A percentile compares a stretch with the other conserved stretches of the same genome.
phyloP scores from a whole-genome alignment of 2,113 vertebrate genomes.

The Calyptomena viridis region DNA sequence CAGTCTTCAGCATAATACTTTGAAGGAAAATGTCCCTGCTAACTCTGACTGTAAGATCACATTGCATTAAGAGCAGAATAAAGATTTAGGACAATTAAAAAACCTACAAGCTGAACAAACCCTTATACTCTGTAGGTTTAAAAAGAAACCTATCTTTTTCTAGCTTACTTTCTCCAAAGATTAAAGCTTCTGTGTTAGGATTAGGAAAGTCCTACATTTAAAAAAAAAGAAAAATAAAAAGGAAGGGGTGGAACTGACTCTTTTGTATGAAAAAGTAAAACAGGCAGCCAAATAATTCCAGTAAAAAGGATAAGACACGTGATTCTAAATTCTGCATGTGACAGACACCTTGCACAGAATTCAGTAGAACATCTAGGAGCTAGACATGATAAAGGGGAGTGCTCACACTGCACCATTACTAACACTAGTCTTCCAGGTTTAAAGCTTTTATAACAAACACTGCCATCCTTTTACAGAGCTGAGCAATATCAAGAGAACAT shows the following conservation, averaged over 20 bases:
- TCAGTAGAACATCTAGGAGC: neutral
- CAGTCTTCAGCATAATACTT: neutral
- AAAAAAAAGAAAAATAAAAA: neutral
- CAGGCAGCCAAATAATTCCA: neutral
- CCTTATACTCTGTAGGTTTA: neutral
- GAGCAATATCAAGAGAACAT: neutral
- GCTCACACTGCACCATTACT: neutral
- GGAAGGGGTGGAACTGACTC: neutral
- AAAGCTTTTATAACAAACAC: neutral
- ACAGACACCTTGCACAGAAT: neutral
- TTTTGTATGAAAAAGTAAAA: neutral
- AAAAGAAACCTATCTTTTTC: neutral
- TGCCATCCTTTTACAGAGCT: neutral
- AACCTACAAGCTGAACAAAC: neutral
- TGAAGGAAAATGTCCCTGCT: neutral
- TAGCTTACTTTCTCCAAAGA: slow-evolving; percentile 6
- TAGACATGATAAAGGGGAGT: neutral
- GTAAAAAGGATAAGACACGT: neutral
- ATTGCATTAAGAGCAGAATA: neutral
- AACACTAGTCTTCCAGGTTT: neutral
- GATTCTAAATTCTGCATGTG: neutral
- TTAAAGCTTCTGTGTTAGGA: neutral
- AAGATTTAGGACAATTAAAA: neutral
- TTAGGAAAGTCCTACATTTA: neutral
- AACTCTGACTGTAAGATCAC: neutral